Evolutionary conservation across 1,140 invertebrate species (phyloP).

Genomic region (Venturia canescens): DNA sequence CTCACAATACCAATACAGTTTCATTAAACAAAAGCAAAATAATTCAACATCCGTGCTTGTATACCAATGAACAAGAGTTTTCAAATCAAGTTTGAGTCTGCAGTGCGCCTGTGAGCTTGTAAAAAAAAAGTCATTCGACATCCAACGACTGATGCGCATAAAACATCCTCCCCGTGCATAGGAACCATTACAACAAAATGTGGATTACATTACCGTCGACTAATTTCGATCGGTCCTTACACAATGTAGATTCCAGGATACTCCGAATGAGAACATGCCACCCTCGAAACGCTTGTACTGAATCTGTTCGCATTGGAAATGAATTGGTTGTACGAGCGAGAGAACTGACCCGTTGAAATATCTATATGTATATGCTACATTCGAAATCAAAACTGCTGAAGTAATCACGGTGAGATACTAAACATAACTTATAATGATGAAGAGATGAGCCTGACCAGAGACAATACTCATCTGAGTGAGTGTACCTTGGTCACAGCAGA

Average conservation of each 20-base stretch:
- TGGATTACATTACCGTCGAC: neutral
- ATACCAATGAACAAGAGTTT: too few species aligned
- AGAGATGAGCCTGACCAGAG: neutral
- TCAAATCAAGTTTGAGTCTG: too few species aligned
- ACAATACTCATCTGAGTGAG: neutral
- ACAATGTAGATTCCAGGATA: neutral
- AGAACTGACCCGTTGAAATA: neutral
- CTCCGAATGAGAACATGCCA: neutral
- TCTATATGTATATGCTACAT: neutral
- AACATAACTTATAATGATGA: neutral
- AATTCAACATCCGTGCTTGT: neutral
- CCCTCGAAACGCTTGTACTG: constrained; percentile 8
- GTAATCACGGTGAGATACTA: neutral
- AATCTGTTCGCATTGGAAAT: neutral
- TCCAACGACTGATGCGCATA: neutral
- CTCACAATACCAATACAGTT: too few species aligned
- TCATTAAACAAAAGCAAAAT: too few species aligned
- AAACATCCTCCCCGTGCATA: neutral
- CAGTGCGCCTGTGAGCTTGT: neutral
- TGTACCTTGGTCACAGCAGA: neutral
- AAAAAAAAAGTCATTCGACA: constrained; percentile 8
- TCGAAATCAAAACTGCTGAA: neutral
- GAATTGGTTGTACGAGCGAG: neutral
- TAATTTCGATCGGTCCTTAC: neutral
- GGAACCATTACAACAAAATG: neutral